Conservation (phyloP, 2,888 invertebrate genomes). For the Ligdia adustata region DNA sequence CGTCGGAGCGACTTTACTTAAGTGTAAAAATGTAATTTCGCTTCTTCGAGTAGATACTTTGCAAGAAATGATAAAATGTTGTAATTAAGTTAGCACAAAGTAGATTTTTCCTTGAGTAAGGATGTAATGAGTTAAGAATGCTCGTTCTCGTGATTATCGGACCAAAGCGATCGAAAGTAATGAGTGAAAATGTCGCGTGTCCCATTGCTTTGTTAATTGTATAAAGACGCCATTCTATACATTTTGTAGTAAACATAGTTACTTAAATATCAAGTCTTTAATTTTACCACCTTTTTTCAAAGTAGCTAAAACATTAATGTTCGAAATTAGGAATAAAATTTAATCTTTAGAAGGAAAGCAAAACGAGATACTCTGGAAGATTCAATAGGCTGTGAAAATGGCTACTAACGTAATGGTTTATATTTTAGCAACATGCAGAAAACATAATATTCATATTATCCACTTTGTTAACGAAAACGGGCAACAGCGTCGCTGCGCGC, state of each 20-base stretch:
- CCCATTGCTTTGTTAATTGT: constrained; percentile 12
- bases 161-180: constrained; percentile 46
- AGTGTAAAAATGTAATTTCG: too few relatives aligned
- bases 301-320: too few relatives aligned
- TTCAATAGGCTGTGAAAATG: too few relatives aligned
- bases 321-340: too few relatives aligned
- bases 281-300: too few relatives aligned
- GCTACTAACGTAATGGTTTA: constrained; percentile 2
- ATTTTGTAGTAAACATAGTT: constrained; percentile 19
- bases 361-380: too few relatives aligned
- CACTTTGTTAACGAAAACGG: constrained; percentile 22
- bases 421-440: constrained; percentile 2
- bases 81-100: neutral
- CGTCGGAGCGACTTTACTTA: constrained; percentile 3
- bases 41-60: too few relatives aligned
- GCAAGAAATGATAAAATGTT: neutral
- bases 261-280: constrained; percentile 14
- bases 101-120: constrained; percentile 19
- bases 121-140: constrained; percentile 44
- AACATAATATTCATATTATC: constrained; percentile 28
- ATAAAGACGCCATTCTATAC: constrained; percentile 28
- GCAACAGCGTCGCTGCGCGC: constrained; percentile 4
- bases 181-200: constrained; percentile 46
- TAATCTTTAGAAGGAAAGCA: too few relatives aligned
- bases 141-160: constrained; percentile 37